Evolutionary conservation across 2,797 vertebrate genomes (phyloP).

Genomic region (Merluccius polli): DNA sequence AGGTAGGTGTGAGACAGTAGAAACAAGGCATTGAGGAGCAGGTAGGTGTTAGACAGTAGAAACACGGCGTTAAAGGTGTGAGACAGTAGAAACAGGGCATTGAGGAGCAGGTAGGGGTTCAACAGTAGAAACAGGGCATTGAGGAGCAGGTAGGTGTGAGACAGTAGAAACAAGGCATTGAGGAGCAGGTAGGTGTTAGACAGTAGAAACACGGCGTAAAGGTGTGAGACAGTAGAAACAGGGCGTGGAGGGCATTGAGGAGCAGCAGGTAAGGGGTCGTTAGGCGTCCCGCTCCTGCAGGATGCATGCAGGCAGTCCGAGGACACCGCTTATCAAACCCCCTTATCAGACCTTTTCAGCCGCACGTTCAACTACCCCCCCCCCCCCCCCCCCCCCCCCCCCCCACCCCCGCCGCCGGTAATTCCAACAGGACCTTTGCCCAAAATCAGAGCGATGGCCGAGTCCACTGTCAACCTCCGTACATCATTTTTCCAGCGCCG

Average conservation of each 20-base stretch:
- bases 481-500: slow-evolving; percentile 25
- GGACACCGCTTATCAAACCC: neutral
- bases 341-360: neutral
- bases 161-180: neutral
- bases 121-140: neutral
- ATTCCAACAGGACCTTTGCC: neutral
- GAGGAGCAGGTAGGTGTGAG: no score
- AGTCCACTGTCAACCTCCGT: neutral
- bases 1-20: no score
- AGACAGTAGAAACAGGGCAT: no score
- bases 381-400: no score
- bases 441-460: neutral
- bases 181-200: no score
- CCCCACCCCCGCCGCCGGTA: no score
- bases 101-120: neutral
- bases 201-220: no score
- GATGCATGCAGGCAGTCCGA: neutral
- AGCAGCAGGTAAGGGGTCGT: neutral
- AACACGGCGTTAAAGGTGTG: no score
- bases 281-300: no score
- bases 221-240: neutral
- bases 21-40: no score
- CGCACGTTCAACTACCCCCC: no score
- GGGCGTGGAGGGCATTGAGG: neutral
- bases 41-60: no score